Conservation (phyloP, 2,113 vertebrate genomes). For the Pitta sordida region DNA sequence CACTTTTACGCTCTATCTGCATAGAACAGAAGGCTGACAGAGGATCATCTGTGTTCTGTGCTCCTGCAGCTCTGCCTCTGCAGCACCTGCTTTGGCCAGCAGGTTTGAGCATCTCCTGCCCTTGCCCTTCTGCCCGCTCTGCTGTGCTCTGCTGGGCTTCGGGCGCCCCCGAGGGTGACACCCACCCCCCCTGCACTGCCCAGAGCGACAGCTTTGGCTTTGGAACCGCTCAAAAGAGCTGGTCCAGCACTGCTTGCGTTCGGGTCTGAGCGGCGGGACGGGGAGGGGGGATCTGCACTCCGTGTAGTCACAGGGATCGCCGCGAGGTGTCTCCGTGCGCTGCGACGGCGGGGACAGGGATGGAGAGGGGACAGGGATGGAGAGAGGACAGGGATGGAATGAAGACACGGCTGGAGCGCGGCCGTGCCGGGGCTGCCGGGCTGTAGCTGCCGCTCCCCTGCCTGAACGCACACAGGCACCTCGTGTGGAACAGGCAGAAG, state of each 20-base stretch:
- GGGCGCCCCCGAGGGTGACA: neutral
- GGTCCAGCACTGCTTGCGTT: neutral
- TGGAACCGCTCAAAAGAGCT: neutral
- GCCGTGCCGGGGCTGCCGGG: neutral
- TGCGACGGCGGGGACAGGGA: neutral
- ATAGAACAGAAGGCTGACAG: neutral
- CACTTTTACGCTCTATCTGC: neutral
- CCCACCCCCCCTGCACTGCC: neutral
- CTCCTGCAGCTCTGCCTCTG: neutral
- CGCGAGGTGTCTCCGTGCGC: neutral
- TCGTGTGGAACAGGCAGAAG: neutral
- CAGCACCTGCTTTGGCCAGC: neutral
- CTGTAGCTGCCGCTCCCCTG: neutral
- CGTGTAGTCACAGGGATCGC: neutral
- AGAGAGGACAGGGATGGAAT: no score
- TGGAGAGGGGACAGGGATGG: neutral
- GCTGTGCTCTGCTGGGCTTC: neutral
- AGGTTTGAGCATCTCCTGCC: neutral
- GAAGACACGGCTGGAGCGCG: fast-evolving
- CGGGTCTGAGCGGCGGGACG: neutral
- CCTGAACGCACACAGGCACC: fast-evolving
- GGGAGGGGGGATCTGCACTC: neutral
- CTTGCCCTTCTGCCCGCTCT: neutral
- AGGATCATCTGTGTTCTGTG: neutral
- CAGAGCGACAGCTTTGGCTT: neutral